Percentiles rank a stretch among this genome's conserved stretches.
These are phyloP conservation scores for Micropoecilia bifurca DNA, from an alignment of 2,797 vertebrate genomes.

Conservation along the genomic window DNA sequence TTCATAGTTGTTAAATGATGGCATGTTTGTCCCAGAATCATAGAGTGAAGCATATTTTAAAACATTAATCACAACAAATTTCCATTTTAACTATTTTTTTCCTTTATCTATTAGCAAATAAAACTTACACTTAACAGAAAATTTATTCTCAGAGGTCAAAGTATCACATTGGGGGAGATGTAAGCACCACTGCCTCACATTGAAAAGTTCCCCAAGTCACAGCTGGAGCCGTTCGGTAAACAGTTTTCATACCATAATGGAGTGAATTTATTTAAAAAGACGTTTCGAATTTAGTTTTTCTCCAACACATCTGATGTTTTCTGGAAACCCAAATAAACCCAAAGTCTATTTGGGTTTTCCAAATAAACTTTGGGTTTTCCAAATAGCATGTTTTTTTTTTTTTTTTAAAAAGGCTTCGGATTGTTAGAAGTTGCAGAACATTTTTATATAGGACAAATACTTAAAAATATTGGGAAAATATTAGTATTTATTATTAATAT, in stretches of 20 bases:
- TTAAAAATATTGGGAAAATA: not conserved
- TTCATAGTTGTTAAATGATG: conserved; percentile 32
- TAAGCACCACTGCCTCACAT: not conserved
- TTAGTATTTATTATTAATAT: not conserved
- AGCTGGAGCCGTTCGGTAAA: not conserved
- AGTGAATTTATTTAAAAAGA: not conserved
- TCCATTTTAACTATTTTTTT: not conserved
- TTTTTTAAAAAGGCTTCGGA: not conserved
- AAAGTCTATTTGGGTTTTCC: not conserved
- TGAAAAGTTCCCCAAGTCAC: not conserved
- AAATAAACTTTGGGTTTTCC: not conserved
- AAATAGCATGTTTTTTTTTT: not conserved
- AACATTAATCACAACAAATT: conserved; percentile 22
- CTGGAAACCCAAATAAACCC: not conserved
- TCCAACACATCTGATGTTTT: not conserved
- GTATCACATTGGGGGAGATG: not conserved
- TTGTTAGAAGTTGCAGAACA: not conserved
- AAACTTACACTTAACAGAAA: not conserved
- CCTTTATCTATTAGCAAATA: not conserved
- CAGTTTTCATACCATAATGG: not conserved
- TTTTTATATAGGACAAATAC: not conserved
- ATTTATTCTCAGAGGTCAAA: conserved; percentile 1
- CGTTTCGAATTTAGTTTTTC: not conserved
- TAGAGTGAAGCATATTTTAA: conserved; percentile 12
- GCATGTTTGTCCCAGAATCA: conserved; percentile 35